Evolutionary conservation across 2,888 invertebrate genomes (phyloP).

Genomic region (Coelinius sp.): DNA sequence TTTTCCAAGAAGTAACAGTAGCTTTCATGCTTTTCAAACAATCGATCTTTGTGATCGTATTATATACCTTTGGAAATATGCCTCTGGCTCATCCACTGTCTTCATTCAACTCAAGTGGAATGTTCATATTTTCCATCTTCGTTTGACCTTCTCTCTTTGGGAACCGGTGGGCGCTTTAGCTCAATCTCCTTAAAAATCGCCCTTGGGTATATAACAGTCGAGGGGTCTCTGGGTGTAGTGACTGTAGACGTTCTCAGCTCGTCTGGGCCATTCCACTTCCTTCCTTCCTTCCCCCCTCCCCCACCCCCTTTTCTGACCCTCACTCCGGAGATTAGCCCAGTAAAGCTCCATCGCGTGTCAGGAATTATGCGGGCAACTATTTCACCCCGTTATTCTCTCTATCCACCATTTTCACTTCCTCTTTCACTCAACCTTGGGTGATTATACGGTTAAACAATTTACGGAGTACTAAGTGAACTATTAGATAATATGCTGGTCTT

Average conservation of each 20-base stretch:
- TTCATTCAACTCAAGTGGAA: not conserved
- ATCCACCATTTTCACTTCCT: conserved; percentile 20
- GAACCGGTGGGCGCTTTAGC: not conserved
- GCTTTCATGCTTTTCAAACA: conserved; percentile 42
- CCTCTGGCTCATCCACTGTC: conserved; percentile 18
- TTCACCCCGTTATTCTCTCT: not conserved
- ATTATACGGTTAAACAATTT: conserved; percentile 3
- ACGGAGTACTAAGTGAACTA: conserved; percentile 1
- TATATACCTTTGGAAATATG: conserved; percentile 32
- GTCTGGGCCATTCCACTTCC: not conserved
- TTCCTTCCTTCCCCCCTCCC: not conserved
- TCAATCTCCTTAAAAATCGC: conserved; percentile 30
- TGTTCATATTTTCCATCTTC: not conserved
- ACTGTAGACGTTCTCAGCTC: conserved; percentile 6
- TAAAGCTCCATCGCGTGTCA: conserved; percentile 29
- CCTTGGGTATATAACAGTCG: not conserved
- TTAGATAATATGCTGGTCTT: not conserved
- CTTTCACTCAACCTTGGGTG: conserved; percentile 8
- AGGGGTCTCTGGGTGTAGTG: not conserved
- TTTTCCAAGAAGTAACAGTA: conserved; percentile 27
- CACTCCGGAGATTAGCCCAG: conserved; percentile 24
- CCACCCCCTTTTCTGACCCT: not conserved
- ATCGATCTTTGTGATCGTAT: conserved; percentile 45
- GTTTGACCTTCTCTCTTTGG: not conserved
- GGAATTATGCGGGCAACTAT: conserved; percentile 31